Base-by-base conservation (phyloP, 2,888 invertebrate genomes). In the Xylophagus ater region DNA sequence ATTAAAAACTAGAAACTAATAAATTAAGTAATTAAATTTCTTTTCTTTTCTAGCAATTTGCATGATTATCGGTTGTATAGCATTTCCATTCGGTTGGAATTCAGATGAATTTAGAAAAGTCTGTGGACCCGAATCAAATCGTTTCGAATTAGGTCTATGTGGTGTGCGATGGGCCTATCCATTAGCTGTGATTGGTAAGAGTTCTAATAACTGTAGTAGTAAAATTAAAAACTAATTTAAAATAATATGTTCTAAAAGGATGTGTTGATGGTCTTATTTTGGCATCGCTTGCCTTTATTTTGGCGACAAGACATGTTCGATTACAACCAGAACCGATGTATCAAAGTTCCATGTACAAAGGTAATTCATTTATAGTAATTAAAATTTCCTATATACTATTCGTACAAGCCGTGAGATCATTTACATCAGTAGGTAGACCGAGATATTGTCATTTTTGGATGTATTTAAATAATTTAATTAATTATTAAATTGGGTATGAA, bases 131-230 rank as follows among this genome's bases (percentile, higher is more conserved):
- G 73, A 80, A 1, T 83, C 85, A 1, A 82, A 82, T 53, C 81
- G 81, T 52, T 85, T 78, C 49, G 69, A 73, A 54, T 69, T 73
- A 65, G 94, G 90, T 24, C 77, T 81, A 17, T 96, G 96, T 59
- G 83, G 82, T 46, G 74, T 96, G 38, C 76, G 89, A 54, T 92
- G 92, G 92, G 93, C 93, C 4, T 93, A 88, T 65, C 78, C 93
- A 9, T 71, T 96, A 52, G 93, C 92, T 5, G 83, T 87, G 43
- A 89, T 96, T 45, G 90, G 65, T 41, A 41, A 47, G 43, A 30
- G 7, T 12, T 14, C 7, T 30, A n/a, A n/a, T n/a, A n/a, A n/a
- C n/a, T n/a, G n/a, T n/a, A n/a, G n/a, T n/a, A n/a, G n/a, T n/a
- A n/a, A n/a, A n/a, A n/a, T n/a, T n/a, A n/a, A n/a, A n/a, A n/a